Evolutionary conservation across 2,888 invertebrate genomes (phyloP).

Genomic region (Mantis religiosa): DNA sequence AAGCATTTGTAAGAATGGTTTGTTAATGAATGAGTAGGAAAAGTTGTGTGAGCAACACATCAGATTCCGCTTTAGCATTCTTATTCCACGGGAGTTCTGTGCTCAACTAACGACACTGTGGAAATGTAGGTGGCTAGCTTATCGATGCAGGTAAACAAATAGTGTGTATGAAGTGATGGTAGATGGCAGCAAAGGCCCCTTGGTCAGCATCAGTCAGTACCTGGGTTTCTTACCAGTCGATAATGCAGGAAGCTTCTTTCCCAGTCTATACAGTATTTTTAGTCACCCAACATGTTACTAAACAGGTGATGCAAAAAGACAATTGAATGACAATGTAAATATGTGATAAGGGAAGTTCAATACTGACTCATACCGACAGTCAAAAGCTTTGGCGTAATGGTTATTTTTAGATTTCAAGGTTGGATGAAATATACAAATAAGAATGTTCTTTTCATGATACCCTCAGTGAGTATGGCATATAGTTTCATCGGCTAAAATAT

Average conservation of each 20-base stretch:
- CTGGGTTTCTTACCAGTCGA: neutral
- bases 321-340: neutral
- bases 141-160: neutral
- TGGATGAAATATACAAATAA: no score
- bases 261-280: neutral
- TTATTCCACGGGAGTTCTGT: no score
- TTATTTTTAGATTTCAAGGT: neutral
- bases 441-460: no score
- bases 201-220: neutral
- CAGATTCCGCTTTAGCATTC: no score
- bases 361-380: neutral
- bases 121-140: neutral
- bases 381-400: neutral
- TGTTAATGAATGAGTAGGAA: no score
- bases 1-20: no score
- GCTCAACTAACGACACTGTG: neutral
- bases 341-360: neutral
- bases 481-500: no score
- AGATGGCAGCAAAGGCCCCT: neutral
- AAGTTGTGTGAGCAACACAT: no score
- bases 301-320: neutral
- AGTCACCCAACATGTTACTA: neutral
- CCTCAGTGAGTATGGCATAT: no score
- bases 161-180: neutral
- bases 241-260: neutral